phyloP scores from a whole-genome alignment of 2,113 vertebrate genomes.

The Periophthalmus modestus region DNA sequence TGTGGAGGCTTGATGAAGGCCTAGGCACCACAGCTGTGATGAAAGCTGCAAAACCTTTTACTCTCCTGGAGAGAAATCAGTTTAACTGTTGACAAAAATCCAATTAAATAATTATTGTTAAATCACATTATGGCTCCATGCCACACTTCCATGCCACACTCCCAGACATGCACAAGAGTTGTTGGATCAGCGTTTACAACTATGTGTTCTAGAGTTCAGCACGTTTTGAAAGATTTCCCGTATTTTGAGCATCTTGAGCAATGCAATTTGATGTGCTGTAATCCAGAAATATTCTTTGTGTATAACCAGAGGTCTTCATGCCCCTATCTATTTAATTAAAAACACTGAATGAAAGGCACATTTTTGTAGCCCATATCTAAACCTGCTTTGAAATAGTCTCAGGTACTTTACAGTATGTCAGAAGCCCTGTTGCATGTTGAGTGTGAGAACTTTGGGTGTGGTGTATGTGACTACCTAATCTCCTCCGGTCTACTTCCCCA shows the following conservation, averaged over 20 bases:
- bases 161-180: conserved; percentile 31
- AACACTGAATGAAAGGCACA: background rate
- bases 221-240: conserved; percentile 62
- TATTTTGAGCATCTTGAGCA: conserved; percentile 29
- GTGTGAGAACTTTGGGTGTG: conserved; percentile 47
- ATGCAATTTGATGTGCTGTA: conserved; percentile 10
- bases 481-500: conserved; percentile 60
- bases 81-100: conserved; percentile 53
- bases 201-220: background rate
- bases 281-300: background rate
- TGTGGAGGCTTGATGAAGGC: background rate
- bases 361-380: background rate
- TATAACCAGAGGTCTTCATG: too few species aligned
- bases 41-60: conserved; percentile 45
- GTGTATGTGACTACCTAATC: conserved; percentile 15
- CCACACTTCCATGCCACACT: background rate
- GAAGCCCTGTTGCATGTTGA: conserved; percentile 24
- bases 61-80: conserved; percentile 69
- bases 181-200: conserved; percentile 49
- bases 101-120: background rate
- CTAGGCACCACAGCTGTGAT: conserved; percentile 56
- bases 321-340: background rate
- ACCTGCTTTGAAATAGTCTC: background rate
- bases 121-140: background rate
- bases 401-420: conserved; percentile 5